phyloP scores from a whole-genome alignment of 2,888 invertebrate genomes.

The Thereva unica region DNA sequence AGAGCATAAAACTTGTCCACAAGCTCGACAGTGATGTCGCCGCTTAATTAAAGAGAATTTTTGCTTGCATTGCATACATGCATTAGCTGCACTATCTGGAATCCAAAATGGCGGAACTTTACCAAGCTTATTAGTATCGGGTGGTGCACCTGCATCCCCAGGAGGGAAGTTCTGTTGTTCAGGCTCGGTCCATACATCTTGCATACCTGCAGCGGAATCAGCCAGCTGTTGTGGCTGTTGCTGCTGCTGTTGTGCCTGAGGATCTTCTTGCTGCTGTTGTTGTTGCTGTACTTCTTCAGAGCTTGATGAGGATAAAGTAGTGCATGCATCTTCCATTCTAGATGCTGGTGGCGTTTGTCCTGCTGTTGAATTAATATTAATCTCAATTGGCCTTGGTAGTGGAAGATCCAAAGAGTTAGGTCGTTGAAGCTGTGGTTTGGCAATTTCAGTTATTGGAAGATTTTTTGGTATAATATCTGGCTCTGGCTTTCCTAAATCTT shows the following conservation, averaged over 20 bases:
- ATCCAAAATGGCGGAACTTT: conserved; percentile 84
- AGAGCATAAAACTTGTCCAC: conserved; percentile 80
- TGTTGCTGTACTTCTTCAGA: conserved; percentile 46
- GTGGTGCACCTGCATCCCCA: conserved; percentile 4
- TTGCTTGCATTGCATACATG: conserved; percentile 79
- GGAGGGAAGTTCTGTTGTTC: conserved; percentile 43
- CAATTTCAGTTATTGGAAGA: too few relatives aligned
- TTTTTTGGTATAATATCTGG: too few relatives aligned
- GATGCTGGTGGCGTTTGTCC: conserved; percentile 53
- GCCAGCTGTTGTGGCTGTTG: conserved; percentile 51
- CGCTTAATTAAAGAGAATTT: conserved; percentile 82
- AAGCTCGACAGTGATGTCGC: conserved; percentile 86
- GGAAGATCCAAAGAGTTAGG: conserved; percentile 55
- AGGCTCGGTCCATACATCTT: conserved; percentile 9
- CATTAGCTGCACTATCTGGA: conserved; percentile 78
- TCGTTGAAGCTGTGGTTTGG: conserved; percentile 48
- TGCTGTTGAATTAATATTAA: conserved; percentile 42
- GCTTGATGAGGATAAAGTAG: conserved; percentile 45
- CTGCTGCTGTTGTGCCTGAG: conserved; percentile 39
- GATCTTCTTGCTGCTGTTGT: not conserved
- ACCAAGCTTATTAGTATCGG: conserved; percentile 62
- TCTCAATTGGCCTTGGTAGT: conserved; percentile 34
- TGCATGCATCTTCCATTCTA: conserved; percentile 18
- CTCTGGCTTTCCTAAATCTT: not conserved
- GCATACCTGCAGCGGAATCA: not conserved